Evolutionary conservation across 2,113 vertebrate species (phyloP).

Genomic region (Protobothrops flavoviridis): DNA sequence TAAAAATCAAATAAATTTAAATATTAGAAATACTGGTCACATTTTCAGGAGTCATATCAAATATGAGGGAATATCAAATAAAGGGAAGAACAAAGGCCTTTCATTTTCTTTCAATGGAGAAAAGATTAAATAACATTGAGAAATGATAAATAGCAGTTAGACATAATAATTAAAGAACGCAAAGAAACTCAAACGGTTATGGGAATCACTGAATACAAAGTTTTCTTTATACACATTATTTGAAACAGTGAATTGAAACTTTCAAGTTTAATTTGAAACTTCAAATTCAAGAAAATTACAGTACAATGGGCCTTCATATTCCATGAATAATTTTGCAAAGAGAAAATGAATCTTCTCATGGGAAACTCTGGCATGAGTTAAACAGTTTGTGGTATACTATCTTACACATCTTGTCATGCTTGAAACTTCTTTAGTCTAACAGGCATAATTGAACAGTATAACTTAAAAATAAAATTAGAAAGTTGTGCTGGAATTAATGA

Average conservation of each 20-base stretch:
- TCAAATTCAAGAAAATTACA: conserved; percentile 3
- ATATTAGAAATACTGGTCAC: not conserved
- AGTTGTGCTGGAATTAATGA: not conserved
- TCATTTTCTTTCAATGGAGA: not conserved
- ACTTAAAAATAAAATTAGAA: not conserved
- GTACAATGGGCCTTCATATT: not conserved
- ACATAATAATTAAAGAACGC: conserved; percentile 5
- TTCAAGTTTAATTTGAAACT: not conserved
- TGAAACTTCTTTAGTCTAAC: not conserved
- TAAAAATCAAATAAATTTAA: not conserved
- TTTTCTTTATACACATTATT: not conserved
- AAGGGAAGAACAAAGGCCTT: not conserved
- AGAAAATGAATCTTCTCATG: conserved; percentile 1
- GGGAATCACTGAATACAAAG: conserved; percentile 1
- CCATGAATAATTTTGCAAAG: not conserved
- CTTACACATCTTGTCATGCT: not conserved
- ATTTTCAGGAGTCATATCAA: not conserved
- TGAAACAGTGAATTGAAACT: not conserved
- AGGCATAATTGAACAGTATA: not conserved
- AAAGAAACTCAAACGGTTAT: not conserved
- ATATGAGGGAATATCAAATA: not conserved
- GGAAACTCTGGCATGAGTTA: not conserved
- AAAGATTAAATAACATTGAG: not conserved
- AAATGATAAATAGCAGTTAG: conserved; percentile 5
- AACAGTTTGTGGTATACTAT: not conserved